phyloP scores from a whole-genome alignment of 2,888 invertebrate genomes.

The Protonemura montana region DNA sequence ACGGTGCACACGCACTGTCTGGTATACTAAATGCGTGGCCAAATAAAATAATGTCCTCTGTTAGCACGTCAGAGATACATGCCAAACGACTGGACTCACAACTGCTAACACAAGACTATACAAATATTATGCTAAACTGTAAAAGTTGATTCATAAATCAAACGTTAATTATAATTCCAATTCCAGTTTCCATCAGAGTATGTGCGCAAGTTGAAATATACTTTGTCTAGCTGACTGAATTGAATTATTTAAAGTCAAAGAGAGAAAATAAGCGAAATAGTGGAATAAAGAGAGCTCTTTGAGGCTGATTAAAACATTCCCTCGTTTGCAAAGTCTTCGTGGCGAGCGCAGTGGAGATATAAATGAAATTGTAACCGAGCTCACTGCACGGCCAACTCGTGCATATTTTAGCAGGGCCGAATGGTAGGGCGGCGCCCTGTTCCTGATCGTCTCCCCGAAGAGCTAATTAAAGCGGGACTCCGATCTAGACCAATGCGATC shows the following conservation, averaged over 20 bases:
- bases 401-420: not conserved
- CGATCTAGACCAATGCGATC: not conserved
- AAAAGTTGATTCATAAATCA: slow-evolving; percentile 7
- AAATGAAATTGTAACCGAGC: slow-evolving; percentile 12
- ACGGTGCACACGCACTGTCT: not conserved
- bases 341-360: not conserved
- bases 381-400: not conserved
- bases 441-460: not conserved
- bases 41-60: not conserved
- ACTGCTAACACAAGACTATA: not conserved
- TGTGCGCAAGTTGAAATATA: not conserved
- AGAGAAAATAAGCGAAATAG: not conserved
- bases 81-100: not conserved
- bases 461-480: not conserved
- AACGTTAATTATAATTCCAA: not conserved
- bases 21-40: not conserved
- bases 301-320: not conserved
- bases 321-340: not conserved
- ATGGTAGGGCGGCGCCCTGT: not conserved
- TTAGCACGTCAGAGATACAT: not conserved
- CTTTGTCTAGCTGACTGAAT: not conserved
- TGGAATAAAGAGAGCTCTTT: not conserved
- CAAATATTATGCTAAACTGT: not conserved
- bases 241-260: not conserved
- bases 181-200: slow-evolving; percentile 7